These are phyloP conservation scores for Acrobasis consociella DNA, from an alignment of 2,888 invertebrate genomes.

Conservation along the genomic window DNA sequence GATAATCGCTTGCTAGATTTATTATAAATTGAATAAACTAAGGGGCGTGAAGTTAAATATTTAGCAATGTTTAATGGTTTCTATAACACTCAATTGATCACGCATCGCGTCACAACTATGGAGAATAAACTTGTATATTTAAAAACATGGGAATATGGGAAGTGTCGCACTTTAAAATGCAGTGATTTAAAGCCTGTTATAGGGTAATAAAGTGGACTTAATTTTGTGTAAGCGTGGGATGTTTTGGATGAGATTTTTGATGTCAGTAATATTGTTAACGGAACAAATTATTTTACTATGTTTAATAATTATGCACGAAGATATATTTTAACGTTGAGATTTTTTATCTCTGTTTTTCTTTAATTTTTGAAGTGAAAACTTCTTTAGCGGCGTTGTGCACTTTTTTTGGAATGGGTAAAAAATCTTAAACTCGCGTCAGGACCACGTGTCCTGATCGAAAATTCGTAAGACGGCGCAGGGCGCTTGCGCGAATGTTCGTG, in stretches of 20 bases:
- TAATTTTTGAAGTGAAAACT: too few relatives aligned
- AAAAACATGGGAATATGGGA: slow-evolving; percentile 56
- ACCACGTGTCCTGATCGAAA: too few relatives aligned
- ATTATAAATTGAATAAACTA: slow-evolving; percentile 69
- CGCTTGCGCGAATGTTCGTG: too few relatives aligned
- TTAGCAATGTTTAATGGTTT: slow-evolving; percentile 75
- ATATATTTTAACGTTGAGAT: too few relatives aligned
- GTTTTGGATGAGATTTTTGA: slow-evolving; percentile 4
- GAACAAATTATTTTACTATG: background rate
- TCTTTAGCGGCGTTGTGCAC: too few relatives aligned
- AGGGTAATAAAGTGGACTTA: slow-evolving; percentile 10
- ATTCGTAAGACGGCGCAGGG: too few relatives aligned
- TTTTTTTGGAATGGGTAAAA: too few relatives aligned
- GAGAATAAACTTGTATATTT: slow-evolving; percentile 51
- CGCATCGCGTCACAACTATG: slow-evolving; percentile 61
- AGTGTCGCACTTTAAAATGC: slow-evolving; percentile 56
- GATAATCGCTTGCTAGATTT: slow-evolving; percentile 31
- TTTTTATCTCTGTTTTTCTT: too few relatives aligned
- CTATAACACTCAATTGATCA: slow-evolving; percentile 77
- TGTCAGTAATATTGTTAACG: background rate
- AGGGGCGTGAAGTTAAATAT: slow-evolving; percentile 66
- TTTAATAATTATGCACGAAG: too few relatives aligned
- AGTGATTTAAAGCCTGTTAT: slow-evolving; percentile 29
- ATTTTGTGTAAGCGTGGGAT: slow-evolving; percentile 21
- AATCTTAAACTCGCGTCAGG: too few relatives aligned